Conservation (phyloP, 2,888 invertebrate species). For the Tiphia femorata region DNA sequence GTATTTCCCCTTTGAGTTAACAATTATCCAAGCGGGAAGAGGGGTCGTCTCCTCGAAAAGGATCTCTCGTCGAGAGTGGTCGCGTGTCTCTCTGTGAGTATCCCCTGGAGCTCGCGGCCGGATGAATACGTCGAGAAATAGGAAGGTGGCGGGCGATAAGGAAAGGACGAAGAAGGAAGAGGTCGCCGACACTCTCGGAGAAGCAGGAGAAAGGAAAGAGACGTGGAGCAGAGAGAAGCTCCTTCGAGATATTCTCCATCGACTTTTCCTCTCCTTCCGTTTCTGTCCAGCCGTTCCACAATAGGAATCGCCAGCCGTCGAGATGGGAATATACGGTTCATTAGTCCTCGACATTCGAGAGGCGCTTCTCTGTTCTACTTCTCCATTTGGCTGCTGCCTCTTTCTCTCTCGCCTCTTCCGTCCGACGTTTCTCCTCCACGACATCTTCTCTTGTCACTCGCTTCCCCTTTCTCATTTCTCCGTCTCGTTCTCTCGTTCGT, state of each 20-base stretch:
- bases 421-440: background rate
- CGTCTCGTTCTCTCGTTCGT: background rate
- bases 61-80: constrained; percentile 9
- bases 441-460: background rate
- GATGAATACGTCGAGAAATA: constrained; percentile 28
- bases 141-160: background rate
- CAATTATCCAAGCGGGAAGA: background rate
- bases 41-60: background rate
- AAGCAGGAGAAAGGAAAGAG: background rate
- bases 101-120: too few species aligned
- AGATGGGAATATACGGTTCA: constrained; percentile 46
- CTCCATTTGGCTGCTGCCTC: background rate
- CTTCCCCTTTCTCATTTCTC: background rate
- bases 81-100: constrained; percentile 1
- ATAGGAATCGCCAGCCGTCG: constrained; percentile 39
- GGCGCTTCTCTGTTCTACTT: constrained; percentile 8
- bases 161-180: constrained; percentile 13
- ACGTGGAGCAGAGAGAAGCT: background rate
- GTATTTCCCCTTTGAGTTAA: background rate
- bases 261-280: constrained; percentile 8
- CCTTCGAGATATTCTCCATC: constrained; percentile 24
- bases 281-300: constrained; percentile 28
- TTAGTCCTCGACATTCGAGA: constrained; percentile 32
- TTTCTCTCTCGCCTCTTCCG: background rate
- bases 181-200: too few species aligned